Conservation (phyloP, 2,888 invertebrate species). For the Torymus tubicola region DNA sequence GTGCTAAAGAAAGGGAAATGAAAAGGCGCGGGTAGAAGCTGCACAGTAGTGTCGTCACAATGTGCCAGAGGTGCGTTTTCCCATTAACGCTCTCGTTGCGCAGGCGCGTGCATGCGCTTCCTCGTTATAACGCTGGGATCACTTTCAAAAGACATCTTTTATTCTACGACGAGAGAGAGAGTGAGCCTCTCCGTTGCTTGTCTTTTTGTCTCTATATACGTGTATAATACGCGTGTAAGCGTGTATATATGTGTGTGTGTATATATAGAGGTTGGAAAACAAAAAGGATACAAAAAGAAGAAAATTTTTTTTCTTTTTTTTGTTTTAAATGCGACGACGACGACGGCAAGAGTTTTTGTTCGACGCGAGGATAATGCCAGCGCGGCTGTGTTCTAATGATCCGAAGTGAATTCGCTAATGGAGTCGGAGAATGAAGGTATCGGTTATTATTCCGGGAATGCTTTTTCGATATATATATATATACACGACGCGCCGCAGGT, state of each 20-base stretch:
- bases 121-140: constrained; percentile 34
- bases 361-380: too few species aligned
- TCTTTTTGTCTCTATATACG: background rate
- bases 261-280: too few species aligned
- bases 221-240: too few species aligned
- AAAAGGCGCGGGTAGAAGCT: background rate
- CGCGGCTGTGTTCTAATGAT: too few species aligned
- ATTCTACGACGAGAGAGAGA: constrained; percentile 2
- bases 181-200: background rate
- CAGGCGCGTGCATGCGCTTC: background rate
- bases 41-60: constrained; percentile 6
- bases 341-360: too few species aligned
- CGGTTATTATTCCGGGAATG: background rate
- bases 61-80: constrained; percentile 23
- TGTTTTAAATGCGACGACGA: too few species aligned
- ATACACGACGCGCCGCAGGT: too few species aligned
- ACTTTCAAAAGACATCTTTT: constrained; percentile 44
- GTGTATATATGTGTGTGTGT: too few species aligned
- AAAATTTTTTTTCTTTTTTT: too few species aligned
- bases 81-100: constrained; percentile 44
- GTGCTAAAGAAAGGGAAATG: constrained; percentile 14
- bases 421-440: background rate
- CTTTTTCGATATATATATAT: background rate
- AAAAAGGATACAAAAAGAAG: too few species aligned
- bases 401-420: background rate